These are phyloP conservation scores for Salvelinus sp. DNA, from an alignment of 2,113 vertebrate species.

Conservation along the genomic window DNA sequence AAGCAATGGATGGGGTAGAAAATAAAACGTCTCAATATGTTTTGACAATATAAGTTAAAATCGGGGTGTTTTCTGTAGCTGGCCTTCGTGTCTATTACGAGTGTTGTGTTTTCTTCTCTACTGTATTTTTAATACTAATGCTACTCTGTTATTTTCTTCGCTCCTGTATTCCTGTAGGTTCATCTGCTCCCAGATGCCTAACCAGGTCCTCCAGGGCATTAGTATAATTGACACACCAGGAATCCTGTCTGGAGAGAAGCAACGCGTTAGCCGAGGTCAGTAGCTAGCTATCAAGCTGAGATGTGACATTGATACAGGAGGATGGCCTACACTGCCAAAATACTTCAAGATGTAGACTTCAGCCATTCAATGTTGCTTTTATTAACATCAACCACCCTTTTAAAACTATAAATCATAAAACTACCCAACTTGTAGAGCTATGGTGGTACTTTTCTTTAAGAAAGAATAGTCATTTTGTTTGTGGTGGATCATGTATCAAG, in stretches of 20 bases:
- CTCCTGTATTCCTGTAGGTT: constrained; percentile 74
- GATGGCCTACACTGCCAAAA: too few species aligned
- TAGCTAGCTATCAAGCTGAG: constrained; percentile 5
- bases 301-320: too few species aligned
- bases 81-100: background rate
- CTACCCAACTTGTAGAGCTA: too few species aligned
- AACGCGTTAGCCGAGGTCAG: constrained; percentile 93
- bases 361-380: too few species aligned
- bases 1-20: background rate
- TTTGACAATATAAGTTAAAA: background rate
- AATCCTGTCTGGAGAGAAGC: constrained; percentile 96
- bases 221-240: constrained; percentile 96
- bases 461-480: too few species aligned
- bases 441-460: too few species aligned
- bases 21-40: background rate
- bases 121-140: too few species aligned
- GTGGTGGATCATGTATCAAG: too few species aligned
- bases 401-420: too few species aligned
- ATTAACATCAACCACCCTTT: too few species aligned
- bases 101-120: too few species aligned
- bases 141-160: background rate
- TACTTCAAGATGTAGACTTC: too few species aligned
- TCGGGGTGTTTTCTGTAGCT: background rate
- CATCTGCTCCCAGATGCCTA: constrained; percentile 96
- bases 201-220: constrained; percentile 94